These are phyloP conservation scores for Drosophila pseudotakahashii DNA, from an alignment of 2,888 invertebrate genomes.

Conservation along the genomic window DNA sequence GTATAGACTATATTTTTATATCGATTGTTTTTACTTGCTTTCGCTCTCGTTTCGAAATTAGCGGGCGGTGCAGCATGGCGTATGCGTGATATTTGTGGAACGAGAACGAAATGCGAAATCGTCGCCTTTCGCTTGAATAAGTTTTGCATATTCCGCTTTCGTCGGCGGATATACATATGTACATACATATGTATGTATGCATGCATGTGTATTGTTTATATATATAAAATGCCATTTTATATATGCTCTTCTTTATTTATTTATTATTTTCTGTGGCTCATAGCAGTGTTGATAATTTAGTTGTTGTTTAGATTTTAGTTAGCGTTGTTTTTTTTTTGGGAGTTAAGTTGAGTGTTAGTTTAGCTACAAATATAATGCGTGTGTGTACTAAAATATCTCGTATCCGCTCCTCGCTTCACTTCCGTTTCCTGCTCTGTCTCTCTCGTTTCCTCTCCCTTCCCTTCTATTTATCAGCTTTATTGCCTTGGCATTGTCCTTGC, in stretches of 20 bases:
- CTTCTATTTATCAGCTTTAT: constrained; percentile 10
- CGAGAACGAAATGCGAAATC: constrained; percentile 35
- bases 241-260: constrained; percentile 1
- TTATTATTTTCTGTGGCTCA: constrained; percentile 19
- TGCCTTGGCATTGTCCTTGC: constrained; percentile 38
- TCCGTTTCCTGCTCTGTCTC: constrained; percentile 17
- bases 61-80: constrained; percentile 50
- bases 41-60: constrained; percentile 23
- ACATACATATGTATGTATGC: too few species aligned
- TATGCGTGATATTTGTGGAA: constrained; percentile 57
- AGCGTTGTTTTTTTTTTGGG: constrained; percentile 9
- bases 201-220: constrained; percentile 3
- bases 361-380: constrained; percentile 30
- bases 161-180: background rate
- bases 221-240: constrained; percentile 14
- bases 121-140: constrained; percentile 35
- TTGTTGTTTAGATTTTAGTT: constrained; percentile 43
- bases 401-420: constrained; percentile 49
- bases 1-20: constrained; percentile 14
- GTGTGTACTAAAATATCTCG: constrained; percentile 26
- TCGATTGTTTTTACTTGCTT: constrained; percentile 15
- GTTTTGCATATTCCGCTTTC: constrained; percentile 25
- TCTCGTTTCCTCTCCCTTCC: background rate
- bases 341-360: constrained; percentile 31
- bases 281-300: constrained; percentile 34